Conservation (phyloP, 2,888 invertebrate species). For the Taphrorychus bicolor region DNA sequence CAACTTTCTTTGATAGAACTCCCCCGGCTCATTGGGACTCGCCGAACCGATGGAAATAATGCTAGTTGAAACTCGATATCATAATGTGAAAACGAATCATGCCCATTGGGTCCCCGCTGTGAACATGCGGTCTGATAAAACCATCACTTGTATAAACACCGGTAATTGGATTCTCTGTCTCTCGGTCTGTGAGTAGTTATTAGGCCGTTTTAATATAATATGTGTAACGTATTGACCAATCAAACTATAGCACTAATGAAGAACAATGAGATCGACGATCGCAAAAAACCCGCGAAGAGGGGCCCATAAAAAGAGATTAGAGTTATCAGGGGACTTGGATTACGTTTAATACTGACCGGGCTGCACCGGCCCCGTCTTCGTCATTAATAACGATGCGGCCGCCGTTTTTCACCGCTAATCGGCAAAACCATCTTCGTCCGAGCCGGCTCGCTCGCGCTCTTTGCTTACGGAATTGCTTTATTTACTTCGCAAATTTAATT, state of each 20-base stretch:
- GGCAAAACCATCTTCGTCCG: constrained; percentile 29
- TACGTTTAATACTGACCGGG: constrained; percentile 2
- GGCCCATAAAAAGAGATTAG: background rate
- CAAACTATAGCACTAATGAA: background rate
- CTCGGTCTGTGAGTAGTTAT: constrained; percentile 14
- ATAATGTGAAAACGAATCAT: constrained; percentile 20
- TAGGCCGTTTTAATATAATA: background rate
- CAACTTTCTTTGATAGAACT: background rate
- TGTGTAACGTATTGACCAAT: background rate
- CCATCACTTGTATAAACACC: constrained; percentile 33
- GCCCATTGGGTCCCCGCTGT: constrained; percentile 18
- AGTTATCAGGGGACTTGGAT: background rate
- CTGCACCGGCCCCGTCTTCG: constrained; percentile 8
- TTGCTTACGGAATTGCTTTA: constrained; percentile 37
- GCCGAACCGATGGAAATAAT: background rate
- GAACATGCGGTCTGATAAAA: constrained; percentile 34
- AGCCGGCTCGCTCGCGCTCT: constrained; percentile 25
- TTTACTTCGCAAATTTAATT: constrained; percentile 30
- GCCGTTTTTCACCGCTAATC: constrained; percentile 37
- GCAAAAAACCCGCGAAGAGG: background rate
- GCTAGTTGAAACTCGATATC: constrained; percentile 26
- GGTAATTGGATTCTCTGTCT: constrained; percentile 29
- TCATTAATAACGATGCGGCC: constrained; percentile 35
- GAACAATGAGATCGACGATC: background rate
- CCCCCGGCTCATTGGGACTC: background rate